Conservation (phyloP, 2,888 invertebrate genomes). For the Thereva nobilitata region DNA sequence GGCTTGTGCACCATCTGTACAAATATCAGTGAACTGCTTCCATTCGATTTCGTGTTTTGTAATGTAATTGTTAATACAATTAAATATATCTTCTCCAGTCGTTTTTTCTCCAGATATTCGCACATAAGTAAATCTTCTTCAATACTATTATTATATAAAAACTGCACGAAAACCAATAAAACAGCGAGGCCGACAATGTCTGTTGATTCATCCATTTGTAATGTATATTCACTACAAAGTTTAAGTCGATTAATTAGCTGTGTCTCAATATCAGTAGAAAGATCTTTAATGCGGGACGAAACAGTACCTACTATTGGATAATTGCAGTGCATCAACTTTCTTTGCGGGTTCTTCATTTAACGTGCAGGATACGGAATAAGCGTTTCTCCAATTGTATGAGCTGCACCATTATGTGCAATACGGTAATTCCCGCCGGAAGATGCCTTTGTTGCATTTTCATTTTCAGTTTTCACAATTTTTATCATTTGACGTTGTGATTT, state of each 20-base stretch:
- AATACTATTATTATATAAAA: too few relatives aligned
- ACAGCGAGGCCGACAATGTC: too few relatives aligned
- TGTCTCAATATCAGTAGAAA: too few relatives aligned
- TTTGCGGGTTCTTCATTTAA: too few relatives aligned
- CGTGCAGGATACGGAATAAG: too few relatives aligned
- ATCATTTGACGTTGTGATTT: slow-evolving; percentile 15
- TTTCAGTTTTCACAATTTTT: slow-evolving; percentile 20
- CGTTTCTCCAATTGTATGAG: slow-evolving; percentile 31
- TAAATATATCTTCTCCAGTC: slow-evolving; percentile 35
- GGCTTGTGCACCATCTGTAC: slow-evolving; percentile 34
- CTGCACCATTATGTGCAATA: slow-evolving; percentile 29
- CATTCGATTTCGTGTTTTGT: slow-evolving; percentile 26
- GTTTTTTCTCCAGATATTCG: slow-evolving; percentile 15
- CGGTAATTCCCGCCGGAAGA: slow-evolving; percentile 23
- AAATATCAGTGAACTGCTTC: slow-evolving; percentile 34
- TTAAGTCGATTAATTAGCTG: slow-evolving; percentile 13
- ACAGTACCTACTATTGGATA: too few relatives aligned
- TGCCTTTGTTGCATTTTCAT: slow-evolving; percentile 24
- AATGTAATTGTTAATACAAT: slow-evolving; percentile 31
- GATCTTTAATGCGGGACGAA: too few relatives aligned
- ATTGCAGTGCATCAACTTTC: too few relatives aligned
- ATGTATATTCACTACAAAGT: too few relatives aligned
- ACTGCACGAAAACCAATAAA: too few relatives aligned
- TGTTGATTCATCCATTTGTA: too few relatives aligned
- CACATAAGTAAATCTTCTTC: slow-evolving; percentile 38